Evolutionary conservation across 1,140 invertebrate genomes (phyloP).

Genomic region (Solenopsis fugax): DNA sequence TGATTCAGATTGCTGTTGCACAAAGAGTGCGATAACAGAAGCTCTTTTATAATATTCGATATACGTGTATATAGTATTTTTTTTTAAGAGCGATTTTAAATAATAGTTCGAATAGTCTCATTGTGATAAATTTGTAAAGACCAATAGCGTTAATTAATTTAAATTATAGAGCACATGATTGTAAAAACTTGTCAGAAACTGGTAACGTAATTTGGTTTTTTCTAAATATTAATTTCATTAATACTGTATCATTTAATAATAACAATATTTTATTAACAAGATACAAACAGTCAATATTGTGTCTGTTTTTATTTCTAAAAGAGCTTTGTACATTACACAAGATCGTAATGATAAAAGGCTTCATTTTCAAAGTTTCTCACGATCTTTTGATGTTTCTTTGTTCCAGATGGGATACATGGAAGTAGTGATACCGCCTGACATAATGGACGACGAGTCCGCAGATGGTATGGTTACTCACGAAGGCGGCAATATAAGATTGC

Average conservation of each 20-base stretch:
- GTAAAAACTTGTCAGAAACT: background rate
- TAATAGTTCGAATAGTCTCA: background rate
- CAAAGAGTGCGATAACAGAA: background rate
- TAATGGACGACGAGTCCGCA: constrained; percentile 88
- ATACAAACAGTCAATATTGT: too few species aligned
- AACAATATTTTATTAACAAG: too few species aligned
- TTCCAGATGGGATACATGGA: constrained; percentile 92
- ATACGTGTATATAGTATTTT: background rate
- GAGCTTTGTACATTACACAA: background rate
- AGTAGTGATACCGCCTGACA: constrained; percentile 94
- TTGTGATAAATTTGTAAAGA: background rate
- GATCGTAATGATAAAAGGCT: background rate
- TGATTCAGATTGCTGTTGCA: background rate
- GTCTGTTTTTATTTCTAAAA: background rate
- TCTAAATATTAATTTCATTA: background rate
- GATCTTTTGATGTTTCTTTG: constrained; percentile 25
- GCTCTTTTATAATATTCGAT: constrained; percentile 12
- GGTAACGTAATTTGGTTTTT: background rate
- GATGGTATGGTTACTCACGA: constrained; percentile 87
- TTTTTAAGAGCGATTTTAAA: constrained; percentile 4
- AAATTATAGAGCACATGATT: background rate
- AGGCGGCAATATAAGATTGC: constrained; percentile 91
- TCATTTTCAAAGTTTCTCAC: background rate
- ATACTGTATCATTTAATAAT: background rate
- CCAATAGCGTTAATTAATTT: background rate